These are phyloP conservation scores for Aselliscus stoliczkanus DNA, from an alignment of 2,797 vertebrate species.

Conservation along the genomic window DNA sequence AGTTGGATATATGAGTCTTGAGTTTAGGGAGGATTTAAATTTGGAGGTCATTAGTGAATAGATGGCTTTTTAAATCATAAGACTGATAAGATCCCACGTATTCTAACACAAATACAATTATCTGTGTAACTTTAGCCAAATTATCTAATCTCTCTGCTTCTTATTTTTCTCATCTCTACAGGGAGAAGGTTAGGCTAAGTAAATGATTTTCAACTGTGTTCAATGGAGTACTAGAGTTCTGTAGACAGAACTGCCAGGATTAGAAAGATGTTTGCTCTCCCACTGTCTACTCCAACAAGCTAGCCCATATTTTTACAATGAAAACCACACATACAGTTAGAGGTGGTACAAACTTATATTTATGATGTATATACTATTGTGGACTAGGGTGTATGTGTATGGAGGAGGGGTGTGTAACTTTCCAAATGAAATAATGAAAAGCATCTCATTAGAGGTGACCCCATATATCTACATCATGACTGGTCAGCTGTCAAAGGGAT, in stretches of 20 bases:
- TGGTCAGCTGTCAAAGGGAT: background rate
- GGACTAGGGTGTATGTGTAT: background rate
- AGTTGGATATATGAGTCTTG: background rate
- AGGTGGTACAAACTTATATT: background rate
- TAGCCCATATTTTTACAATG: background rate
- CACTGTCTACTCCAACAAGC: background rate
- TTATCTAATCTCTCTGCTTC: background rate
- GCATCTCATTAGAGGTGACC: background rate
- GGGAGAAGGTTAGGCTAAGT: background rate
- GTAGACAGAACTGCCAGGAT: background rate
- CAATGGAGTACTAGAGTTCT: background rate
- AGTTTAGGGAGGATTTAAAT: background rate
- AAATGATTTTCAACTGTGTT: background rate
- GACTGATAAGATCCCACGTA: background rate
- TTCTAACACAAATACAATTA: background rate
- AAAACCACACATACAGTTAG: background rate
- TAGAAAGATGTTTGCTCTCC: background rate
- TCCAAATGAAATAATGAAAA: background rate
- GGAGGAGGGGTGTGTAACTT: background rate
- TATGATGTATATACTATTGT: background rate
- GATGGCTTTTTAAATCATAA: background rate
- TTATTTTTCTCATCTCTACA: background rate
- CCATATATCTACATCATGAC: background rate
- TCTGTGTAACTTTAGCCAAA: background rate
- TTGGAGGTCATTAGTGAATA: background rate